Conservation (phyloP, 1,140 invertebrate species). For the Sitophilus oryzae region DNA sequence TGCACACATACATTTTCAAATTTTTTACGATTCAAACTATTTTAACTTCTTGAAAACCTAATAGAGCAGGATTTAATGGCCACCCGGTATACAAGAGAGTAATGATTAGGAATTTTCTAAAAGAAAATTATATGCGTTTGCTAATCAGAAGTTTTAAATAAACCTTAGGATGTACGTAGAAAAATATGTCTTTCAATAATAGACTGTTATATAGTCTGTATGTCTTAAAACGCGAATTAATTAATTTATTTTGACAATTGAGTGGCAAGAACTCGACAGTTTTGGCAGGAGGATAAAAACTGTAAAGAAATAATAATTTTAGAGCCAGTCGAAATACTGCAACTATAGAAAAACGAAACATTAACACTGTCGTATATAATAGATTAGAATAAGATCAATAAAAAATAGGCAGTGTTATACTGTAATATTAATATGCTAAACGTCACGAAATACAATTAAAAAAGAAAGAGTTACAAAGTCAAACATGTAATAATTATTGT, state of each 20-base stretch:
- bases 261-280: constrained; percentile 12
- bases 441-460: constrained; percentile 10
- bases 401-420: constrained; percentile 45
- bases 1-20: too few species aligned
- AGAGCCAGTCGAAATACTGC: constrained; percentile 29
- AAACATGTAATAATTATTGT: background rate
- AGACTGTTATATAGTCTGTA: constrained; percentile 5
- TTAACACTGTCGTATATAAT: constrained; percentile 43
- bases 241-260: constrained; percentile 20
- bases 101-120: too few species aligned
- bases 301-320: too few species aligned
- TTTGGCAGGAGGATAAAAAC: constrained; percentile 17
- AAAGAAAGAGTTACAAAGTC: background rate
- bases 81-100: too few species aligned
- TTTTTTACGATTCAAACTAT: too few species aligned
- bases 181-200: constrained; percentile 17
- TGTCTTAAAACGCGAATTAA: constrained; percentile 7
- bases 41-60: too few species aligned
- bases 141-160: too few species aligned
- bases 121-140: too few species aligned
- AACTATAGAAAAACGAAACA: constrained; percentile 32
- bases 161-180: too few species aligned
- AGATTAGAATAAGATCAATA: constrained; percentile 42
- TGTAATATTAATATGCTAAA: constrained; percentile 29
- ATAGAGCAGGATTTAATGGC: too few species aligned